Base-by-base conservation (phyloP, 2,888 invertebrate genomes). In the Acanthosepion pharaonis region DNA sequence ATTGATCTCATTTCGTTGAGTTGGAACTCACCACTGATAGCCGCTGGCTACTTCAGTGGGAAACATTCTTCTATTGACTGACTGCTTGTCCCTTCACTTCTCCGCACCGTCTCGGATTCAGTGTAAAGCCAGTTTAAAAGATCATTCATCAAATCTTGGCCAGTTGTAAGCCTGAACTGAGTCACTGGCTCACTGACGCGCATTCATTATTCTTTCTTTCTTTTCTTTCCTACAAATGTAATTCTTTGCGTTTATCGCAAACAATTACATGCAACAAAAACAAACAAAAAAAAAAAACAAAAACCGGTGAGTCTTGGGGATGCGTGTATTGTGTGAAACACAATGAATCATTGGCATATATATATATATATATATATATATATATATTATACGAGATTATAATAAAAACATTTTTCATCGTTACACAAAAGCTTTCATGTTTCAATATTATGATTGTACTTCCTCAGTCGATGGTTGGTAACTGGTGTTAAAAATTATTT, bases 81-180 rank as follows among this genome's bases (percentile, higher is more conserved):
- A 18, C 78, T n/a, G 78, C 78, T 15, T 33, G n/a, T 78, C 33
- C n/a, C n/a, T 78, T 78, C 18, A 33, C n/a, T 15, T 11, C n/a
- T 15, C n/a, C 11, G n/a, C 11, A 78, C 78, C n/a, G 78, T 78
- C 78, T 78, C 78, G n/a, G 78, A 2, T 78, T 78, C n/a, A 8
- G 9, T 78, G 78, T 78, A 33, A 78, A 78, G 78, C 78, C 78
- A 33, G 78, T 78, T 78, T 78, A 78, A 78, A 78, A 78, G 78
- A 78, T 78, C n/a, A 78, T 78, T 78, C 78, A 78, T 78, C 78
- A 78, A 78, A 78, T 78, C 78, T 78, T 78, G 78, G 78, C 78
- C 78, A 11, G 78, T 78, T 18, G 78, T 78, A 15, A 5, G 78
- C n/a, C 78, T n/a, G n/a, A 78, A 78, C 33, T 78, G 78, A 78